These are phyloP conservation scores for Lepidotrigona ventralis DNA, from an alignment of 1,140 invertebrate species.

Conservation along the genomic window DNA sequence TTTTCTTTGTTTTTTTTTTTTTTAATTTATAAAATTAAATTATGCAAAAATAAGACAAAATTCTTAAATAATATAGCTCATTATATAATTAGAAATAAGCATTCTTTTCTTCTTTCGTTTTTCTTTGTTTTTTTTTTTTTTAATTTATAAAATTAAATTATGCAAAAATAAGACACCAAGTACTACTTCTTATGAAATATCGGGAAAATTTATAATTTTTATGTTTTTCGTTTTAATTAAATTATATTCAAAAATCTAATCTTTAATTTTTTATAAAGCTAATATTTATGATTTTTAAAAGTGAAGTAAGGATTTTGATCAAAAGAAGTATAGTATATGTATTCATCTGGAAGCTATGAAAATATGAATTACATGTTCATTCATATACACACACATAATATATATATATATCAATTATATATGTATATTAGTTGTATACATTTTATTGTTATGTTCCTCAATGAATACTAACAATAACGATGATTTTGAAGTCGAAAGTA, in stretches of 20 bases:
- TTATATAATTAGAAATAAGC: not conserved
- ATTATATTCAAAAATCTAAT: not conserved
- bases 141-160: not conserved
- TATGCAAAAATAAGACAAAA: too few relatives aligned
- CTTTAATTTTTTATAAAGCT: not conserved
- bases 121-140: not conserved
- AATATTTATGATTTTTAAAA: not conserved
- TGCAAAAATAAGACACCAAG: not conserved
- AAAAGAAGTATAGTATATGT: constrained; percentile 16
- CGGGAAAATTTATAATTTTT: not conserved
- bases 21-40: not conserved
- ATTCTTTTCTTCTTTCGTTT: not conserved
- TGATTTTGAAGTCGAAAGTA: constrained; percentile 30
- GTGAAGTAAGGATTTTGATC: not conserved
- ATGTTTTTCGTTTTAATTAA: not conserved
- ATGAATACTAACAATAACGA: constrained; percentile 37
- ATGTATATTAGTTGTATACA: constrained; percentile 36
- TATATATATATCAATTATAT: constrained; percentile 20
- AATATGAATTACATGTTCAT: constrained; percentile 44
- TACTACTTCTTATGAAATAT: constrained; percentile 7
- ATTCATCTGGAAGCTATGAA: constrained; percentile 15
- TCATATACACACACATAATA: constrained; percentile 27
- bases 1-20: constrained; percentile 3
- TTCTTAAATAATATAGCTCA: constrained; percentile 2
- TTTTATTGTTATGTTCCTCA: constrained; percentile 48